Conservation (phyloP, 2,113 vertebrate genomes). For the Notarius quadriscutis region DNA sequence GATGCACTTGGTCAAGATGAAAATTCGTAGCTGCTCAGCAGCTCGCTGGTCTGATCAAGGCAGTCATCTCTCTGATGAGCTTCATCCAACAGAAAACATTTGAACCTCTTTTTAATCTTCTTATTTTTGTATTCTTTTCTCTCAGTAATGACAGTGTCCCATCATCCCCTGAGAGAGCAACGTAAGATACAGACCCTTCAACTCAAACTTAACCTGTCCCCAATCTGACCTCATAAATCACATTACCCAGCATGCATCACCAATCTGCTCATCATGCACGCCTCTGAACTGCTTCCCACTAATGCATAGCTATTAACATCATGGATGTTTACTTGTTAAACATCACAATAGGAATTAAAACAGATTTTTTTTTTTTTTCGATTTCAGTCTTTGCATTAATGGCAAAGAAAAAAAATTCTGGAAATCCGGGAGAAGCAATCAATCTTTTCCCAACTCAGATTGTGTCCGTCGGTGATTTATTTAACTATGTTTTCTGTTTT, state of each 20-base stretch:
- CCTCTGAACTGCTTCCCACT: neutral
- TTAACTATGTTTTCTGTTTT: conserved; percentile 76
- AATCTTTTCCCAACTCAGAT: conserved; percentile 19
- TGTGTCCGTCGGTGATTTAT: neutral
- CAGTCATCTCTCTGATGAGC: neutral
- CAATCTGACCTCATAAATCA: conserved; percentile 15
- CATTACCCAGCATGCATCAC: conserved; percentile 59
- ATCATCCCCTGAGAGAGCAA: conserved; percentile 68
- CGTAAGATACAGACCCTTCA: conserved; percentile 63
- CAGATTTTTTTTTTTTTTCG: neutral
- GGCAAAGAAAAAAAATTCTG: neutral
- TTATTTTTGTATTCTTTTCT: conserved; percentile 53
- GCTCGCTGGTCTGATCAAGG: neutral
- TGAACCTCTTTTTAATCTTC: conserved; percentile 20
- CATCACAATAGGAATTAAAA: neutral
- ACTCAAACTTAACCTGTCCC: conserved; percentile 10
- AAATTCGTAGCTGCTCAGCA: neutral
- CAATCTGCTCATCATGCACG: conserved; percentile 49
- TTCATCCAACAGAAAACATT: neutral
- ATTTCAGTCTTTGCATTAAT: conserved; percentile 5
- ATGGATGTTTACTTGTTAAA: neutral
- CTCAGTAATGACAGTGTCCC: conserved; percentile 66
- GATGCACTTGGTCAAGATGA: neutral
- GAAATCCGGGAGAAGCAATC: conserved; percentile 41
- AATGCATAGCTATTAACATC: conserved; percentile 7